Conservation (phyloP, 2,113 vertebrate genomes). For the Pelobates fuscus region DNA sequence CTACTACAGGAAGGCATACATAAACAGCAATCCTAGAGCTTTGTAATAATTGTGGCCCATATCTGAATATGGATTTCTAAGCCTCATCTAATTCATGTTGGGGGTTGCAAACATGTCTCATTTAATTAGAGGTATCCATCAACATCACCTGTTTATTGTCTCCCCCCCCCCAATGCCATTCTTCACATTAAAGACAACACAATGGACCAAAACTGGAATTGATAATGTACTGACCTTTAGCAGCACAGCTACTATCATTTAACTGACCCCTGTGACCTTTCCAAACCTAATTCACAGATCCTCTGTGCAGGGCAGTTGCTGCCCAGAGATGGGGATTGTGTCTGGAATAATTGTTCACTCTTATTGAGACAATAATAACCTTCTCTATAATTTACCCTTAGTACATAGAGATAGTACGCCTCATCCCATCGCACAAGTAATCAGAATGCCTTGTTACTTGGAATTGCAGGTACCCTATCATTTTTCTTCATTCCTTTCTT, state of each 20-base stretch:
- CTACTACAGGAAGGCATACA: too few species aligned
- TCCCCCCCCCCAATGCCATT: constrained; percentile 8
- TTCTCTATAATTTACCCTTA: background rate
- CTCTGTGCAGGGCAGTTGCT: constrained; percentile 27
- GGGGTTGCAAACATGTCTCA: constrained; percentile 10
- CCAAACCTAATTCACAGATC: constrained; percentile 32
- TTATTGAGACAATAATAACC: constrained; percentile 18
- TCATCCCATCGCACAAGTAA: background rate
- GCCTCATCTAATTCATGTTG: background rate
- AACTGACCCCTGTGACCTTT: constrained; percentile 43
- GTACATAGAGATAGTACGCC: background rate
- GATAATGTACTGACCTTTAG: constrained; percentile 43
- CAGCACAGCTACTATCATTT: constrained; percentile 32
- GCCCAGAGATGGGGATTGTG: constrained; percentile 27
- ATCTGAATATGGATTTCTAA: constrained; percentile 9
- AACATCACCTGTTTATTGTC: constrained; percentile 49
- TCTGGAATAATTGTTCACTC: constrained; percentile 9
- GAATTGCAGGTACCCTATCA: background rate
- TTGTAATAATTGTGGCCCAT: background rate
- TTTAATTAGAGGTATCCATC: constrained; percentile 40
- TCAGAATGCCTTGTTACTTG: background rate
- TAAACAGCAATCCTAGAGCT: background rate
- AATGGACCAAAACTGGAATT: constrained; percentile 42
- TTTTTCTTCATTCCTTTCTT: background rate
- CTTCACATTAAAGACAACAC: constrained; percentile 45